Conservation (phyloP, 2,888 invertebrate species). For the Dorcus hopei region DNA sequence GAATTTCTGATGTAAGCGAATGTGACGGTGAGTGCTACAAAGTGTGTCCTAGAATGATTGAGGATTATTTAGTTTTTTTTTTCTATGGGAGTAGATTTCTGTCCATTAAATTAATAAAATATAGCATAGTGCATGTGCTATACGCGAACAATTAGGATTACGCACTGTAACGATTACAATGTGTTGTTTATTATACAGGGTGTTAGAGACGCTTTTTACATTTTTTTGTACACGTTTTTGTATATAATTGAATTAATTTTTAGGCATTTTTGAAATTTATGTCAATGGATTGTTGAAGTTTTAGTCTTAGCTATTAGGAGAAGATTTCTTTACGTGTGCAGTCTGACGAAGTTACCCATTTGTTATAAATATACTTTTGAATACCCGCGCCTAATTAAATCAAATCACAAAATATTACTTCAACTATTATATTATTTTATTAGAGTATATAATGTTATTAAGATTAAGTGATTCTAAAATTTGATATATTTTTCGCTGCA, state of each 20-base stretch:
- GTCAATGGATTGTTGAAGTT: neutral
- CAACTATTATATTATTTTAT: neutral
- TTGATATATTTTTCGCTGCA: neutral
- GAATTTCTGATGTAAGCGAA: neutral
- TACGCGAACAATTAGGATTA: slow-evolving; percentile 15
- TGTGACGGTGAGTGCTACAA: slow-evolving; percentile 5
- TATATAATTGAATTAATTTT: neutral
- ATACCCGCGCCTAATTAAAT: neutral
- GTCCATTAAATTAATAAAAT: slow-evolving; percentile 18
- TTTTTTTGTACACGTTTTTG: slow-evolving; percentile 14
- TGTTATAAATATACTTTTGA: neutral
- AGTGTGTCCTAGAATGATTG: neutral
- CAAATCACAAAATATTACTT: neutral
- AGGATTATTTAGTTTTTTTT: slow-evolving; percentile 5
- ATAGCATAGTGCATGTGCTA: slow-evolving; percentile 17
- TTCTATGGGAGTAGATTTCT: slow-evolving; percentile 20
- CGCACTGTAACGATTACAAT: slow-evolving; percentile 12
- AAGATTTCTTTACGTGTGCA: neutral
- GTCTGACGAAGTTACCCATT: neutral
- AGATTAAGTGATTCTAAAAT: too few relatives aligned
- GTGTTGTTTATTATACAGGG: slow-evolving; percentile 21
- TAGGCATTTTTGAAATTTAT: neutral
- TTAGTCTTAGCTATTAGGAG: neutral
- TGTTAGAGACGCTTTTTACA: slow-evolving; percentile 17
- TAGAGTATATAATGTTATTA: too few relatives aligned